Conservation (phyloP, 2,797 vertebrate genomes). For the Crenichthys baileyi region DNA sequence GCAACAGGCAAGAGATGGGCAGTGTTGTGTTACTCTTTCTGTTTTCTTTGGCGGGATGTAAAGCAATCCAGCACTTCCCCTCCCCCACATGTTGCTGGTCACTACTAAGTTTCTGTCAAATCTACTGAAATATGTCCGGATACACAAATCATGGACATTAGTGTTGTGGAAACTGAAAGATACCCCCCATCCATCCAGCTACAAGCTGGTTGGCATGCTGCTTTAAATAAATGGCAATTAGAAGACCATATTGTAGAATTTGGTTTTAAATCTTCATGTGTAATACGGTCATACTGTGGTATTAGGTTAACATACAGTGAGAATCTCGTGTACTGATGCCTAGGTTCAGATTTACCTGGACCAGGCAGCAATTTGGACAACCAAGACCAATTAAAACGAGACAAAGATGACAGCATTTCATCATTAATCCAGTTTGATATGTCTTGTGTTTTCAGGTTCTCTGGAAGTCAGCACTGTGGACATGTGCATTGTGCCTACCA, state of each 20-base stretch:
- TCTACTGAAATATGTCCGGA: too few species aligned
- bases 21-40: background rate
- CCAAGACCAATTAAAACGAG: background rate
- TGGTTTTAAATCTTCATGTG: background rate
- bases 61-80: too few species aligned
- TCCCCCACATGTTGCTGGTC: too few species aligned
- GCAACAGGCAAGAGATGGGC: background rate
- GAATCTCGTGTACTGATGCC: background rate
- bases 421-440: conserved; percentile 23
- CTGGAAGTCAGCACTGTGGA: conserved; percentile 98
- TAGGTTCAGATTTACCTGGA: background rate
- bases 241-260: too few species aligned
- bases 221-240: too few species aligned
- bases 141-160: too few species aligned
- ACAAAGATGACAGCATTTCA: background rate
- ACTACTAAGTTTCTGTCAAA: too few species aligned
- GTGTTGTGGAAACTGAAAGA: too few species aligned
- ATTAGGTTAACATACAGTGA: background rate
- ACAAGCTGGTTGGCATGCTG: background rate
- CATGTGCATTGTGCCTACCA: conserved; percentile 99
- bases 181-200: background rate
- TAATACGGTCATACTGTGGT: background rate
- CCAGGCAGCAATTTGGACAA: background rate
- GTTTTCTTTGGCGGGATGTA: too few species aligned
- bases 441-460: conserved; percentile 86